Conservation (phyloP, 2,888 invertebrate species). For the Chromoteleia sp. region DNA sequence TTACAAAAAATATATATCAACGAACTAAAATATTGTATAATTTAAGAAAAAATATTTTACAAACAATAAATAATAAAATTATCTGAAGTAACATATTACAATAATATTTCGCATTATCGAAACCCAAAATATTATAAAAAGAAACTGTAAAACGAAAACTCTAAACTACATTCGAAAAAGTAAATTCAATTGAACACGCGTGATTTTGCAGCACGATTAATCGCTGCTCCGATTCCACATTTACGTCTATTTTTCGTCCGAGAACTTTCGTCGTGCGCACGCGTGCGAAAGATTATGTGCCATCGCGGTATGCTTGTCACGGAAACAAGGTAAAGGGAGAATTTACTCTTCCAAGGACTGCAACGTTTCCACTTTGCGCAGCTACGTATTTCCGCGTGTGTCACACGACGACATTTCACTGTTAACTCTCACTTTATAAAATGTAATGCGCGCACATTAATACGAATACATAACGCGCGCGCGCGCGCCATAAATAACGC, state of each 20-base stretch:
- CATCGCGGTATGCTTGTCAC: conserved; percentile 68
- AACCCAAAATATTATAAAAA: too few species aligned
- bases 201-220: conserved; percentile 36
- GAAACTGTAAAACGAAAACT: too few species aligned
- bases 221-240: conserved; percentile 18
- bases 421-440: conserved; percentile 71
- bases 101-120: too few species aligned
- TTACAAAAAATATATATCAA: too few species aligned
- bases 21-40: too few species aligned
- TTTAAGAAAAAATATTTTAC: too few species aligned
- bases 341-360: conserved; percentile 70
- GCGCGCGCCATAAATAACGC: conserved; percentile 44
- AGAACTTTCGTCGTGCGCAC: conserved; percentile 32
- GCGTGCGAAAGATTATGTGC: conserved; percentile 50
- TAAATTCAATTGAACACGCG: conserved; percentile 26
- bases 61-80: too few species aligned
- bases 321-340: conserved; percentile 70
- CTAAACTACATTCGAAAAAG: background rate
- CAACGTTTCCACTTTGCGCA: conserved; percentile 67
- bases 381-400: conserved; percentile 70
- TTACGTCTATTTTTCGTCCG: conserved; percentile 27
- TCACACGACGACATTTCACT: conserved; percentile 70
- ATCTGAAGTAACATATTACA: too few species aligned
- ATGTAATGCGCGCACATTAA: conserved; percentile 68
- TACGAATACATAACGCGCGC: conserved; percentile 64